Evolutionary conservation across 2,113 vertebrate genomes (phyloP), one percentile per base, ranked within the genome.

Genomic region (Fregata magnificens): DNA sequence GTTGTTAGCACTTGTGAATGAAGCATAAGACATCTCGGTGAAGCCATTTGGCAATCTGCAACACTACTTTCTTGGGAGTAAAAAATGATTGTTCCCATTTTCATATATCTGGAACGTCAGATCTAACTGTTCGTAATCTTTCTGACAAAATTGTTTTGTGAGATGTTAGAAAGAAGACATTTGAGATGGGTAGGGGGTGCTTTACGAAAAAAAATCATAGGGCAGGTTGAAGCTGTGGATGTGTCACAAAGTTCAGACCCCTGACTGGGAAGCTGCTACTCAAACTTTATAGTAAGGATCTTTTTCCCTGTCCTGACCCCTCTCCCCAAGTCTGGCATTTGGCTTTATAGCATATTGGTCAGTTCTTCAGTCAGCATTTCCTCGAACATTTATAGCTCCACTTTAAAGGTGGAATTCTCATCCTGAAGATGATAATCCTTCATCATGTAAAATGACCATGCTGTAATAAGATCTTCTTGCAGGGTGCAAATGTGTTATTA

Each of bases 391-490:
- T 95, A 74, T 49, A 56, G 80, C 74, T 94, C 40, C 73, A 29
- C 89, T 97, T 96, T 95, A 81, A 89, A 90, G 77, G 61, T 85
- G 83, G 87, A 82, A 91, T 86, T 95, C 80, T 97, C 93, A 88
- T 82, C 83, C 95, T 90, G 61, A 81, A 79, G 86, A 96, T 83
- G 91, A 96, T 91, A 94, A 95, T 93, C 91, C 82, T 96, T 95
- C 96, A 95, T 94, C 92, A 52, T 91, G 93, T 96, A 94, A 93
- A 97, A 95, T 40, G 94, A 94, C 86, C 95, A 83, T 31, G 66
- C 59, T 97, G 98, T 97, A 98, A 98, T 93, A 95, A 93, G 96
- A 98, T 97, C 95, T 94, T 96, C 95, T 96, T 87, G 92, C 86
- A 58, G 45, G 88, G 96, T 96, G 95, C 79, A 94, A 96, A 94